These are phyloP conservation scores for Ennomos fuscantarius DNA, from an alignment of 2,888 invertebrate species.

Conservation along the genomic window DNA sequence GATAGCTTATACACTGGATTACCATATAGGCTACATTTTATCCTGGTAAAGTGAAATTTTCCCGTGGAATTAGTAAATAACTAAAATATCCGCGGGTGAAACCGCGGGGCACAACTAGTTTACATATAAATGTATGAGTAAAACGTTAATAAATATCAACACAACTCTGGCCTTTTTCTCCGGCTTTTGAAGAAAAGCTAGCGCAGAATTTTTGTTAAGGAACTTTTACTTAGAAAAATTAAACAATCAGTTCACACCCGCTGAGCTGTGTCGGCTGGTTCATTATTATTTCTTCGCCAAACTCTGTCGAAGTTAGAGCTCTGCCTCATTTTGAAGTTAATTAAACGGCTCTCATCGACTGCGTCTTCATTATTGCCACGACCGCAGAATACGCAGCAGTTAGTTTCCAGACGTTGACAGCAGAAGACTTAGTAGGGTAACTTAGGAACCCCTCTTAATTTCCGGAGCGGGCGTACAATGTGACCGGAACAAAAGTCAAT, in stretches of 20 bases:
- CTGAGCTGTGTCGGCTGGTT: conserved; percentile 42
- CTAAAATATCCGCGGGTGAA: no score
- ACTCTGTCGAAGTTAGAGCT: conserved; percentile 57
- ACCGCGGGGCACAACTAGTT: no score
- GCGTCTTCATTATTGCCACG: conserved; percentile 69
- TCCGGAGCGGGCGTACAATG: conserved; percentile 33
- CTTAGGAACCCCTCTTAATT: conserved; percentile 34
- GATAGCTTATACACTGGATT: no score
- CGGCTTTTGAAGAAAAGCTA: conserved; percentile 7
- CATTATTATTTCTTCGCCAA: conserved; percentile 69
- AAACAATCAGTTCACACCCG: conserved; percentile 38
- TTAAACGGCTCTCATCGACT: conserved; percentile 69
- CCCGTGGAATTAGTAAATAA: no score
- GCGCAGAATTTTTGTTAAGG: conserved; percentile 19
- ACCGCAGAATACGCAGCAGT: conserved; percentile 38
- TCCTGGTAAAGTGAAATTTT: no score
- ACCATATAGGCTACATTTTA: no score
- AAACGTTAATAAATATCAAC: conserved; percentile 11
- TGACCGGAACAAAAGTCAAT: conserved; percentile 27
- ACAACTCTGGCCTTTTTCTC: conserved; percentile 5
- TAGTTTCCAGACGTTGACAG: conserved; percentile 35
- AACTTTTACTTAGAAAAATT: conserved; percentile 31
- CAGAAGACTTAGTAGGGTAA: conserved; percentile 31
- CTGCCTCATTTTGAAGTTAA: conserved; percentile 72
- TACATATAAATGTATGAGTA: neutral